Conservation (phyloP, 2,797 vertebrate genomes). For the Anas bahamensis region DNA sequence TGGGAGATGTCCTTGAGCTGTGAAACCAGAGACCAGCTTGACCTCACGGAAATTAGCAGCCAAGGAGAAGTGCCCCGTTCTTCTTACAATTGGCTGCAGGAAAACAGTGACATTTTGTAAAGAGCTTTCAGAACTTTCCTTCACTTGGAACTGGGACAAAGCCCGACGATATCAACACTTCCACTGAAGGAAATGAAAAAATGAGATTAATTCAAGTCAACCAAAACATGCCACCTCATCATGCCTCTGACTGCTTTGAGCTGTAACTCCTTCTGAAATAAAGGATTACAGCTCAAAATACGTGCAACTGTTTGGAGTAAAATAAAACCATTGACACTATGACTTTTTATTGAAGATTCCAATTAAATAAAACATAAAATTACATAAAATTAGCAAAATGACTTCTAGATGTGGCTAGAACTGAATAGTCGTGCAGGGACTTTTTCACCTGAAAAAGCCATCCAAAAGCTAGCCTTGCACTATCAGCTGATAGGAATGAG, state of each 20-base stretch:
- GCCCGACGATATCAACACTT: neutral
- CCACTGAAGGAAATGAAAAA: neutral
- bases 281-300: neutral
- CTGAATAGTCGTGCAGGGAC: neutral
- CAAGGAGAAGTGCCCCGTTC: neutral
- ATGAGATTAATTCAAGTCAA: neutral
- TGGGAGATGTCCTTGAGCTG: neutral
- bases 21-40: neutral
- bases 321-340: neutral
- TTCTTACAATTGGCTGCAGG: neutral
- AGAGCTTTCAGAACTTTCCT: neutral
- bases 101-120: neutral
- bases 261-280: neutral
- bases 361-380: neutral
- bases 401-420: neutral
- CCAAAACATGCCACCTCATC: neutral
- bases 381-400: neutral
- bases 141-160: neutral
- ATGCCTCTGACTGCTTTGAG: neutral
- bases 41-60: neutral
- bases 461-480: neutral
- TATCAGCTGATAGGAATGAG: neutral
- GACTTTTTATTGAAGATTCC: neutral
- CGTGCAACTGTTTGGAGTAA: neutral
- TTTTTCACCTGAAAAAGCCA: neutral